Conservation (phyloP, 1,140 invertebrate species). For the Parapsyche elsis region DNA sequence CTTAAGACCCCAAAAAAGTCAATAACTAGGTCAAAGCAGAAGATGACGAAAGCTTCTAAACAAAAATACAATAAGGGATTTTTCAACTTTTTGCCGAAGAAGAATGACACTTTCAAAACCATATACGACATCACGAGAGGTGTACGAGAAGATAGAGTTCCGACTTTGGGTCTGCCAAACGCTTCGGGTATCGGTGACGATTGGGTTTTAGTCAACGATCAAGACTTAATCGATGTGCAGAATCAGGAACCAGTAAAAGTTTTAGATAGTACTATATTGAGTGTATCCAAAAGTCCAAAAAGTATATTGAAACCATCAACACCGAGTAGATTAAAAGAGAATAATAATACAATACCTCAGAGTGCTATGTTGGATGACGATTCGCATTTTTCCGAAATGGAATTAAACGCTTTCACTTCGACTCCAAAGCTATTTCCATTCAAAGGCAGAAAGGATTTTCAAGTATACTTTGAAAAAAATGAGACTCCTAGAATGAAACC, state of each 20-base stretch:
- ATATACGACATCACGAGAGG: conserved; percentile 60
- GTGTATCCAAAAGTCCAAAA: conserved; percentile 58
- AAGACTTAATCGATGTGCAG: conserved; percentile 62
- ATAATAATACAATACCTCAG: conserved; percentile 6
- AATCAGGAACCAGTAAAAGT: conserved; percentile 61
- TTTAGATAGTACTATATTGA: conserved; percentile 28
- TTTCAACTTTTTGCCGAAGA: conserved; percentile 63
- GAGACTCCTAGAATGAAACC: conserved; percentile 59
- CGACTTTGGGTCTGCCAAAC: conserved; percentile 63
- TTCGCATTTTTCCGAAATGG: conserved; percentile 62
- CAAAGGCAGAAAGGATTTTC: conserved; percentile 59
- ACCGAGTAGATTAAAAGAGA: conserved; percentile 44
- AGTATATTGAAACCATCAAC: conserved; percentile 58
- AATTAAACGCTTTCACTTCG: conserved; percentile 64
- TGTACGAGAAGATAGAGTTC: conserved; percentile 62
- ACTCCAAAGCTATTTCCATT: conserved; percentile 66
- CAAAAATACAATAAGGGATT: conserved; percentile 56
- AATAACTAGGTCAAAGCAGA: conserved; percentile 48
- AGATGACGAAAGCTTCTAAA: conserved; percentile 60
- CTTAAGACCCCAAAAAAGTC: conserved; percentile 65
- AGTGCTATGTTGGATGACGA: conserved; percentile 55
- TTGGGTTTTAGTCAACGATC: conserved; percentile 61
- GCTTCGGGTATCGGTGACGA: conserved; percentile 59
- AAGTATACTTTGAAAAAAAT: conserved; percentile 59
- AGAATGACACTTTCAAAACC: conserved; percentile 58